Percentiles rank a stretch among this genome's conserved stretches.
Evolutionary conservation across 2,888 invertebrate species (phyloP).

Genomic region (Tenthredo distinguenda): DNA sequence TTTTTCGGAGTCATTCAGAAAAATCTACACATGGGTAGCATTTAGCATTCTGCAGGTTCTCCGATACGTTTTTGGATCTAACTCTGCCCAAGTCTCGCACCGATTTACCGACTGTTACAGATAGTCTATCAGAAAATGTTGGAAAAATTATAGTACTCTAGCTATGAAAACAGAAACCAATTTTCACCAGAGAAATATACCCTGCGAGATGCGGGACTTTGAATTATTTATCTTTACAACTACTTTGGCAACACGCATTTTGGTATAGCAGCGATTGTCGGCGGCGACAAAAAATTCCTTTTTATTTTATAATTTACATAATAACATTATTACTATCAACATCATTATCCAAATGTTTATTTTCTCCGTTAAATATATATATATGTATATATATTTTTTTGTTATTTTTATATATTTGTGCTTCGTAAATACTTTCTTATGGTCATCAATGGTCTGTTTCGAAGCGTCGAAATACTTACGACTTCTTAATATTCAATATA

Average conservation of each 20-base stretch:
- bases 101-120: background rate
- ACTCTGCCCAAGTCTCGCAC: background rate
- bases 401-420: conserved; percentile 42
- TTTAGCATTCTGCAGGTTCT: background rate
- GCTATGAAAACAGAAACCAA: background rate
- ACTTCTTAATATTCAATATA: background rate
- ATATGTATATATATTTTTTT: background rate
- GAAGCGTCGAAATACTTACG: conserved; percentile 13
- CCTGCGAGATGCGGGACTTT: background rate
- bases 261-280: conserved; percentile 48
- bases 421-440: conserved; percentile 55
- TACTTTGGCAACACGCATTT: conserved; percentile 50
- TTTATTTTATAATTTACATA: background rate
- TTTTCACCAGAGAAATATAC: background rate
- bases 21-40: background rate
- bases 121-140: background rate
- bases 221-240: background rate
- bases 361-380: background rate
- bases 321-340: conserved; percentile 17
- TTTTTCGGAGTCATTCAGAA: background rate
- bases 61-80: background rate
- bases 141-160: background rate
- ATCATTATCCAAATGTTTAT: background rate
- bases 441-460: conserved; percentile 50
- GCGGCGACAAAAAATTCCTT: conserved; percentile 8